Conservation (phyloP, 2,113 vertebrate species). For the Cottus gobio region DNA sequence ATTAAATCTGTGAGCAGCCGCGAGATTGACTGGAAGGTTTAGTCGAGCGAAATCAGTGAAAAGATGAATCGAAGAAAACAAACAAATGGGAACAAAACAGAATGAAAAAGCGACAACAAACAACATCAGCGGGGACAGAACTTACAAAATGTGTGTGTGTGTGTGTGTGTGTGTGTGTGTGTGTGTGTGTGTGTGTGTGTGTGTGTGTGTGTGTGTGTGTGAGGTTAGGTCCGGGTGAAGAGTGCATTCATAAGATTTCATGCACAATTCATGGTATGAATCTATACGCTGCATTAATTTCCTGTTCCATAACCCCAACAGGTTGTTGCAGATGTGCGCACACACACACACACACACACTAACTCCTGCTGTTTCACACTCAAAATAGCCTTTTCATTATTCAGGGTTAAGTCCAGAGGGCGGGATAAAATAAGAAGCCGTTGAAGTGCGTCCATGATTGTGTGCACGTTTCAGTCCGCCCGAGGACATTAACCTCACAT, state of each 20-base stretch:
- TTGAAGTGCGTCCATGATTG: background rate
- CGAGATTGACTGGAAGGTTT: constrained; percentile 62
- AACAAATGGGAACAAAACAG: constrained; percentile 54
- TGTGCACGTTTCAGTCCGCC: background rate
- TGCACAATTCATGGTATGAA: constrained; percentile 12
- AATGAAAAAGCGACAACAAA: constrained; percentile 17
- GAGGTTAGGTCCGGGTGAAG: constrained; percentile 49
- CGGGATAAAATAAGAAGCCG: constrained; percentile 12
- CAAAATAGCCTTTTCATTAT: constrained; percentile 27
- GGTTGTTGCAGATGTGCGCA: constrained; percentile 33
- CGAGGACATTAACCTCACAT: constrained; percentile 1
- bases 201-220: background rate
- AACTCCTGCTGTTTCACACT: background rate
- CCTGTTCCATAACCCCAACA: background rate
- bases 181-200: background rate
- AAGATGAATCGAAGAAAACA: constrained; percentile 38
- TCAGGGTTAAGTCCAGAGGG: background rate
- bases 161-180: background rate
- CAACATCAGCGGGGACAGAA: background rate
- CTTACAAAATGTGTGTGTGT: background rate
- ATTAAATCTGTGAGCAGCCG: constrained; percentile 60
- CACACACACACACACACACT: background rate
- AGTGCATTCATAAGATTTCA: constrained; percentile 21
- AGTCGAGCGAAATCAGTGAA: constrained; percentile 23
- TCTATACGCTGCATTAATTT: constrained; percentile 3